Base-by-base conservation (phyloP, 2,888 invertebrate species). In the Abscondita cerata region DNA sequence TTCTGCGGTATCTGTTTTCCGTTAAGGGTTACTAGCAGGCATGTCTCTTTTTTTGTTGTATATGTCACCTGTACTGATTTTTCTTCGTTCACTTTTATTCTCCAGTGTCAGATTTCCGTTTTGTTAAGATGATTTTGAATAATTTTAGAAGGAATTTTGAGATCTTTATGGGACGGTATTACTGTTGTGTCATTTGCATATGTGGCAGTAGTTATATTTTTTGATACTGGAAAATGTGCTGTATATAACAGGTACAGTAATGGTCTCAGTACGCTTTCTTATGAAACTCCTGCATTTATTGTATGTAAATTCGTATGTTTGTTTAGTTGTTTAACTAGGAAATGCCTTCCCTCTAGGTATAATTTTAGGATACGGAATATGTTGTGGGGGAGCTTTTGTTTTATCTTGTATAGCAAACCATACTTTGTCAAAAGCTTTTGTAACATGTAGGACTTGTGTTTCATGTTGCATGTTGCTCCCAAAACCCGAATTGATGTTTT, bases 211-310 rank as follows among this genome's bases (percentile, higher is more conserved):
- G 38, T 38, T 38, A 13, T 9, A 38, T 56, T 13, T 38, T 12
- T 36, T 40, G 44, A 46, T 34, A 46, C 11, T 31, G 52, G 34
- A 6, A 51, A 16, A 51, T 34, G 6, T 36, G 34, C 4, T 33
- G 51, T 51, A 51, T 16, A 51, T 9, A 34, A 36, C 47, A 59
- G 60, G 62, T 68, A 65, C 59, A 60, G 65, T 52, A 65, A 58
- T 52, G 64, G 66, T 60, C 63, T 65, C 62, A 36, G 41, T 5
- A 58, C 40, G 19, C 34, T 47, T 34, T 31, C 46, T 47, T 16
- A 16, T 15, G 54, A 44, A 3, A 46, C 44, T 4, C 54, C 54
- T 13, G 16, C 13, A 12, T 31, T 33, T 8, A 34, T 51, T 51
- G 15, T 25, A 25, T 25, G 6, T 25, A 25, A 25, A 6, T 25